phyloP scores from a whole-genome alignment of 1,140 invertebrate genomes.

The Aphaenogaster ashmeadi region DNA sequence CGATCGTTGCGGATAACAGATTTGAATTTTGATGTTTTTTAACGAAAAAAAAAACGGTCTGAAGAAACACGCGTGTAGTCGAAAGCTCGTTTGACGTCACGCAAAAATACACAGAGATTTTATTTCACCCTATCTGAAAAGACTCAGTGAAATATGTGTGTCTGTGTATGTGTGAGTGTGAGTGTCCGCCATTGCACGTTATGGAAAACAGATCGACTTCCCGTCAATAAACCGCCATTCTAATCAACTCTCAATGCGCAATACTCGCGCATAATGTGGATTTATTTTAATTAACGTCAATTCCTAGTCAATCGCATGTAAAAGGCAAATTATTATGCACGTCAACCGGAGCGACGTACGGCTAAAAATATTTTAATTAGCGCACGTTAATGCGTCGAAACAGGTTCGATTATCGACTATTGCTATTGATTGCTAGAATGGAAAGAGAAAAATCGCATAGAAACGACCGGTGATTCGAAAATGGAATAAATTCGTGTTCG shows the following conservation, averaged over 20 bases:
- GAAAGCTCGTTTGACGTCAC: conserved; percentile 36
- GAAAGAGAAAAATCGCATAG: conserved; percentile 17
- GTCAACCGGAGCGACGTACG: background rate
- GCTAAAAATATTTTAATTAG: conserved; percentile 40
- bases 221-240: conserved; percentile 33
- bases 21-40: conserved; percentile 59
- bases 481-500: conserved; percentile 7
- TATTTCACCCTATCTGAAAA: conserved; percentile 15
- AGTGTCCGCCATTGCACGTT: background rate
- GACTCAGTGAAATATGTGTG: background rate
- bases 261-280: background rate
- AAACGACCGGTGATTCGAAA: background rate
- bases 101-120: conserved; percentile 54
- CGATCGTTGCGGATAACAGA: conserved; percentile 48
- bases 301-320: conserved; percentile 27
- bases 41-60: background rate
- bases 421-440: conserved; percentile 12
- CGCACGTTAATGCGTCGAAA: background rate
- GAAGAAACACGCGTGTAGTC: background rate
- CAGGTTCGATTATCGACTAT: conserved; percentile 1
- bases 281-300: conserved; percentile 47
- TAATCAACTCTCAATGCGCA: conserved; percentile 23
- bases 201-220: conserved; percentile 48
- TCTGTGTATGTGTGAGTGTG: too few species aligned
- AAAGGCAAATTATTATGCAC: conserved; percentile 2